phyloP scores from a whole-genome alignment of 2,888 invertebrate species.

The Microchrysa polita region DNA sequence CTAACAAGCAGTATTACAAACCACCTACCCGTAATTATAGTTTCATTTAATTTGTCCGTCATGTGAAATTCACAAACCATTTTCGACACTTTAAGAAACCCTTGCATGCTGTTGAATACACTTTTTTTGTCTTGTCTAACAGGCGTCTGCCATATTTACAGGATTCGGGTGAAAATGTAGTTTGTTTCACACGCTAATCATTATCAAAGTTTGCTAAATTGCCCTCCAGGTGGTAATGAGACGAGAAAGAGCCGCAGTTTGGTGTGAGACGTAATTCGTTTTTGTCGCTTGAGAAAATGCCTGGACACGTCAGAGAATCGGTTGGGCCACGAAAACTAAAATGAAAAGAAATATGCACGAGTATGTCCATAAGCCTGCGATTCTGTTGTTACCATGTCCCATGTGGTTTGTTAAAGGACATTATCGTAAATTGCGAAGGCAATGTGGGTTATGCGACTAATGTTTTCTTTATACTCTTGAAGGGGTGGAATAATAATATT shows the following conservation, averaged over 20 bases:
- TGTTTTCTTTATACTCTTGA: too few relatives aligned
- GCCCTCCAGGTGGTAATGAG: conserved; percentile 36
- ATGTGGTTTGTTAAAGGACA: conserved; percentile 22
- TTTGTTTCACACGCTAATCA: conserved; percentile 31
- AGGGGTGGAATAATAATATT: too few relatives aligned
- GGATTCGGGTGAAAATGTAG: not conserved
- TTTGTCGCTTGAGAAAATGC: too few relatives aligned
- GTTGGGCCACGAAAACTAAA: not conserved
- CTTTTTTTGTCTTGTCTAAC: not conserved
- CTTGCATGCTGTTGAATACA: not conserved
- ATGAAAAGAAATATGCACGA: not conserved
- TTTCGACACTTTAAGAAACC: not conserved
- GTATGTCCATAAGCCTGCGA: conserved; percentile 25
- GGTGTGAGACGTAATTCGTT: not conserved
- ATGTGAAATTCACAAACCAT: not conserved
- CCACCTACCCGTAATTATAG: not conserved
- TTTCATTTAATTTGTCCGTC: not conserved
- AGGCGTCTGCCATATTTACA: not conserved
- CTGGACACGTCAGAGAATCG: too few relatives aligned
- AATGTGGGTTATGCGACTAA: not conserved
- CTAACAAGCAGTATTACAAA: not conserved
- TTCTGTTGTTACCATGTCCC: conserved; percentile 26
- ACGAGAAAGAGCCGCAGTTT: conserved; percentile 22
- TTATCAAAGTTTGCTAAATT: conserved; percentile 37
- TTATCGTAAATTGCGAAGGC: not conserved